These are phyloP conservation scores for Apis mellifera DNA, from an alignment of 1,140 invertebrate genomes.

Conservation along the genomic window Amel_HAv3.1 CM009935.2:406001-406500, in stretches of 20 bases:
- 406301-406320: not conserved
- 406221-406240: not conserved
- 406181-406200: slow-evolving; percentile 27
- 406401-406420: slow-evolving; percentile 50
- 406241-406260: not conserved
- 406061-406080: no score
- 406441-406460: slow-evolving; percentile 46
- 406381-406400: slow-evolving; percentile 32
- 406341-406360: slow-evolving; percentile 25
- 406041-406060: no score
- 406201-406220: slow-evolving; percentile 9
- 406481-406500: slow-evolving; percentile 24
- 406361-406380: slow-evolving; percentile 3
- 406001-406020: not conserved
- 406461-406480: slow-evolving; percentile 38
- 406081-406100: not conserved
- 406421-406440: slow-evolving; percentile 42
- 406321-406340: slow-evolving; percentile 24
- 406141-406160: not conserved
- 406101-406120: not conserved
- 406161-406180: slow-evolving; percentile 1
- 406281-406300: not conserved
- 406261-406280: not conserved
- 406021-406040: not conserved
- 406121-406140: not conserved